Percentiles rank a stretch among this genome's conserved stretches.
Conservation (phyloP, 2,797 vertebrate species). For the Clarias platycephalus region DNA sequence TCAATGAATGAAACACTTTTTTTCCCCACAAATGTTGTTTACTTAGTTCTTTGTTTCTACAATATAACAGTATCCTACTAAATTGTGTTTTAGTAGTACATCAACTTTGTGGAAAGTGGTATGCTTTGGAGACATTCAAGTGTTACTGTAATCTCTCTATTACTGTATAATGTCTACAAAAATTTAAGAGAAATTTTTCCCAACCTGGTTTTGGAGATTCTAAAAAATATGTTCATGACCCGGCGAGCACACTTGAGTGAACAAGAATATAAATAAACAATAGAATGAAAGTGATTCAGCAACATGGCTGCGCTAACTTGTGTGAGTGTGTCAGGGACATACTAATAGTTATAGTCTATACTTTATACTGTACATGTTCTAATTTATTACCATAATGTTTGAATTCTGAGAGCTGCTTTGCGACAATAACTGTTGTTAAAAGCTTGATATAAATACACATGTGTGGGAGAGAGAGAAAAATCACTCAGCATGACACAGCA, state of each 20-base stretch:
- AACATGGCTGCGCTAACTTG: not conserved
- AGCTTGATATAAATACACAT: too few species aligned
- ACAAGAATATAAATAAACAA: not conserved
- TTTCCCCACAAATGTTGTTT: not conserved
- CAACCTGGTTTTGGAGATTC: not conserved
- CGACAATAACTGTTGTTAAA: too few species aligned
- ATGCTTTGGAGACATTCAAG: not conserved
- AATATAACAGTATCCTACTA: not conserved
- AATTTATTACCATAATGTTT: too few species aligned
- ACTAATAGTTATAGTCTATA: too few species aligned
- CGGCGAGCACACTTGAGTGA: not conserved
- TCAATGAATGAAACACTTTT: not conserved
- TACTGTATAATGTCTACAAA: not conserved
- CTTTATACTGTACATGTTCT: too few species aligned
- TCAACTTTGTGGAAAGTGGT: not conserved
- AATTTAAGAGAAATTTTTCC: not conserved
- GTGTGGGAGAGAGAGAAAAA: not conserved
- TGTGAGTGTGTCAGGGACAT: not conserved
- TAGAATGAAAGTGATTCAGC: not conserved
- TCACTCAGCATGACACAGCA: conserved; percentile 45
- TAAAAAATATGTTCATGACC: not conserved
- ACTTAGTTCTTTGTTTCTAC: not conserved
- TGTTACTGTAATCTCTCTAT: not conserved
- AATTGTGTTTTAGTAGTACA: not conserved
- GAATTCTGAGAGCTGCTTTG: too few species aligned